Base-by-base conservation (phyloP, 1,140 invertebrate genomes). In the Neotoxoptera formosana region DNA sequence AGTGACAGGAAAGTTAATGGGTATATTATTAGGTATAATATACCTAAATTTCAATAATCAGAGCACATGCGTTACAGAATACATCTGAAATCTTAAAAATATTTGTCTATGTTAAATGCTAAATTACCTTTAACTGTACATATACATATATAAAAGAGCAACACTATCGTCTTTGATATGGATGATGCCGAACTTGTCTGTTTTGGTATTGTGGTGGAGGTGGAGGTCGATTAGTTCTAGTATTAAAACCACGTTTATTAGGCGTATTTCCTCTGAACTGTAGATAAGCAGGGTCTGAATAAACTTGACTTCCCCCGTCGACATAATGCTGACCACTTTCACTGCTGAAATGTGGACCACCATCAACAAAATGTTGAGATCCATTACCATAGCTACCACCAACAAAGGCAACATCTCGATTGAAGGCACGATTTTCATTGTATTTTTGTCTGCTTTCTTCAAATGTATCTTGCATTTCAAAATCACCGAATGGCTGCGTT, bases 181-280 rank as follows among this genome's bases (percentile, higher is more conserved):
- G 91, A 93, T 93, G 91, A 93, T 92, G 83, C 20, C 91, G 91
- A 92, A 92, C 45, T 84, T 83, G 91, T 93, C 91, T 83, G n/a
- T 84, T 93, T 84, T 84, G 91, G 1, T 93, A 86, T 53, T 53
- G 34, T 8, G 60, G 36, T 1, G 67, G 90, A 56, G 81, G 91
- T 8, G 34, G 81, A 20, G 91, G 91, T 41, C 81, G 81, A 56
- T 53, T 93, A 56, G 48, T 93, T 86, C 91, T 53, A 20, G 41
- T 56, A 53, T 86, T 93, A 51, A 93, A 93, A 84, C 51, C 81
- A 41, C 91, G 76, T 41, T 86, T 93, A 23, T 81, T 84, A 11
- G 47, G 47, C 0, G 14, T 0, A 84, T 51, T 83, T 41, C 30
- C 91, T 21, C 91, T 92, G 34, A 83, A 93, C 14, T 53, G 91